Percentiles rank a stretch among this genome's conserved stretches.
phyloP scores from a whole-genome alignment of 1,140 invertebrate genomes.

The Acromyrmex echinatior region DNA sequence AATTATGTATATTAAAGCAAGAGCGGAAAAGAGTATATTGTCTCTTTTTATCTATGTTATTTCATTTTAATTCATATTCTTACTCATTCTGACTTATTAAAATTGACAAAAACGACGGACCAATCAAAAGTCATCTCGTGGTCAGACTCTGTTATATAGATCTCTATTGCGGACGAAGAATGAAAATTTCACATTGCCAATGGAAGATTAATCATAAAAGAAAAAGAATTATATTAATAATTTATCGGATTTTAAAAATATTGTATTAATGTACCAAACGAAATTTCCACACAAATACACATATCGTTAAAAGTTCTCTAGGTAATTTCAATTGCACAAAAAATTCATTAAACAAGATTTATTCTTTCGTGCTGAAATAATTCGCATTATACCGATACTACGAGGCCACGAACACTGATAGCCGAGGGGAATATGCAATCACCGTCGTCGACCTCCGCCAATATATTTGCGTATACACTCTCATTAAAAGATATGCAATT shows the following conservation, averaged over 20 bases:
- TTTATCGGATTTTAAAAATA: not conserved
- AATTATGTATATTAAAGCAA: too few species aligned
- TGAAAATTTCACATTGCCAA: too few species aligned
- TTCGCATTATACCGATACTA: not conserved
- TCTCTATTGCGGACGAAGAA: too few species aligned
- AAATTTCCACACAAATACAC: not conserved
- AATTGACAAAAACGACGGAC: too few species aligned
- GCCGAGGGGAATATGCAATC: conserved; percentile 32
- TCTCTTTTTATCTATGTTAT: too few species aligned
- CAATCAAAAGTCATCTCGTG: too few species aligned
- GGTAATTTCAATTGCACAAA: conserved; percentile 11
- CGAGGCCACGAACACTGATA: not conserved
- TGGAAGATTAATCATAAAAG: not conserved
- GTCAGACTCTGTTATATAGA: too few species aligned
- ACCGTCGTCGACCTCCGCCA: conserved; percentile 10
- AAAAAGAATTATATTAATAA: conserved; percentile 8
- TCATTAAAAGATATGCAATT: conserved; percentile 50
- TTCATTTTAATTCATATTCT: too few species aligned
- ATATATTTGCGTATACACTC: conserved; percentile 38
- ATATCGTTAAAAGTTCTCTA: not conserved
- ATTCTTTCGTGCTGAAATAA: not conserved
- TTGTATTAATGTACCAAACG: not conserved
- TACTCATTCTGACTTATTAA: too few species aligned
- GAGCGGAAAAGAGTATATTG: too few species aligned
- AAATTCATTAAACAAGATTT: conserved; percentile 6